Evolutionary conservation across 2,797 vertebrate genomes (phyloP), one percentile per base, ranked within the genome.

Genomic region (Oryzias sinensis): DNA sequence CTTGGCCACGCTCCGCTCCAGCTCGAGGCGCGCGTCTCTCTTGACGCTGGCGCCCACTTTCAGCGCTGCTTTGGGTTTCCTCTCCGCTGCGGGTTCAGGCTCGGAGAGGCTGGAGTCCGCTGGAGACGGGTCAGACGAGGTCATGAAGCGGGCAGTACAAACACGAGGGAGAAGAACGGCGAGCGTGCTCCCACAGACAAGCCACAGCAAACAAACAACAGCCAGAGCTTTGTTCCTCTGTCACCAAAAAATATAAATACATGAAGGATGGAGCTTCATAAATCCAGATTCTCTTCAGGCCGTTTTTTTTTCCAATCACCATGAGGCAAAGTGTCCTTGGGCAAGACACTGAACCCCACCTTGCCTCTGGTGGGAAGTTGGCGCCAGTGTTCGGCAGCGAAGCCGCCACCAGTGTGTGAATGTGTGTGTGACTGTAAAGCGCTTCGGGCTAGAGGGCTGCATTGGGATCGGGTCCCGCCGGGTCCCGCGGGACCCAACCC

Each of bases 21-120:
- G 72, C 7, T 76, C 81, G 0, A 59, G 74, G 1, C 82, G 70
- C 70, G 92, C 86, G 20, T 90, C 90, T 44, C 53, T 86, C 72
- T 81, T 91, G 44, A 92, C 71, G 60, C 65, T 70, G 15, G 84
- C 74, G 66, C 85, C 88, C 58, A 43, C 88, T 41, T 77, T 89
- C 43, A 88, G 68, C 20, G 49, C n/a, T 13, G n/a, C 43, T 49
- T 49, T 74, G 49, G 25, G 78, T 40, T 77, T 87, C 59, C 62
- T 82, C 68, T 84, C 72, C 9, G 68, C 47, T 3, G 27, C 27
- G 0, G 72, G 70, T 20, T 75, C 66, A 0, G 75, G 49, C 63
- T 90, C 89, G 4, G 88, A 88, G 49, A 82, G n/a, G 70, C 83
- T 87, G 0, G 81, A 88, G 46, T 92, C 92, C 92, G 74, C 0